These are phyloP conservation scores for Mycalesis mineus DNA, from an alignment of 2,888 invertebrate genomes.

Conservation along the genomic window DNA sequence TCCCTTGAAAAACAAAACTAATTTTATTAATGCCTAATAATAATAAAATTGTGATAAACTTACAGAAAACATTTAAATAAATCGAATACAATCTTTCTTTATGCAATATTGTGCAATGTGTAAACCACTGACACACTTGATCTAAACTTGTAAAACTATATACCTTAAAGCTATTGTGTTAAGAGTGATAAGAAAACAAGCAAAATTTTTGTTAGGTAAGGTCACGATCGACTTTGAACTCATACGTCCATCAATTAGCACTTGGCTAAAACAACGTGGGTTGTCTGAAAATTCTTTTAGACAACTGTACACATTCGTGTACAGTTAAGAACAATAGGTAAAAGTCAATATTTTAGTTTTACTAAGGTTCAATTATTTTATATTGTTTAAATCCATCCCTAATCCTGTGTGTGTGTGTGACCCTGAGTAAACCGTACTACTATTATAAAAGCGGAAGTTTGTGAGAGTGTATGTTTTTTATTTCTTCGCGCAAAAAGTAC, in stretches of 20 bases:
- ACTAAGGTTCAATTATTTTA: too few relatives aligned
- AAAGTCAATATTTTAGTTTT: background rate
- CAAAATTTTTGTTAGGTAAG: conserved; percentile 27
- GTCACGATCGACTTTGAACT: conserved; percentile 47
- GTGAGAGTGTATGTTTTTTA: too few relatives aligned
- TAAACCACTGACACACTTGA: conserved; percentile 16
- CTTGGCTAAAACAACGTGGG: conserved; percentile 33
- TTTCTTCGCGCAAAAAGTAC: too few relatives aligned
- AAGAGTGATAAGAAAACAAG: conserved; percentile 19
- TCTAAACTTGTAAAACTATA: too few relatives aligned
- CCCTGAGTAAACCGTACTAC: too few relatives aligned
- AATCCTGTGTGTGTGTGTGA: too few relatives aligned
- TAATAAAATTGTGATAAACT: conserved; percentile 35
- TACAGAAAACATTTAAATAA: conserved; percentile 29
- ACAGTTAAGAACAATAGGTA: background rate
- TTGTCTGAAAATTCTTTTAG: conserved; percentile 18
- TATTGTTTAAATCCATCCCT: too few relatives aligned
- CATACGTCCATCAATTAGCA: conserved; percentile 49
- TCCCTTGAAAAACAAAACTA: background rate
- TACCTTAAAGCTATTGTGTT: conserved; percentile 26
- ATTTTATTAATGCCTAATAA: background rate
- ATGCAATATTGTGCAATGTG: conserved; percentile 47
- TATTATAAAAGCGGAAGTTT: too few relatives aligned
- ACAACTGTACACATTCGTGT: too few relatives aligned
- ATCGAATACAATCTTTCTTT: conserved; percentile 40